Base-by-base conservation (phyloP, 2,113 vertebrate species). In the Galemys pyrenaicus region DNA sequence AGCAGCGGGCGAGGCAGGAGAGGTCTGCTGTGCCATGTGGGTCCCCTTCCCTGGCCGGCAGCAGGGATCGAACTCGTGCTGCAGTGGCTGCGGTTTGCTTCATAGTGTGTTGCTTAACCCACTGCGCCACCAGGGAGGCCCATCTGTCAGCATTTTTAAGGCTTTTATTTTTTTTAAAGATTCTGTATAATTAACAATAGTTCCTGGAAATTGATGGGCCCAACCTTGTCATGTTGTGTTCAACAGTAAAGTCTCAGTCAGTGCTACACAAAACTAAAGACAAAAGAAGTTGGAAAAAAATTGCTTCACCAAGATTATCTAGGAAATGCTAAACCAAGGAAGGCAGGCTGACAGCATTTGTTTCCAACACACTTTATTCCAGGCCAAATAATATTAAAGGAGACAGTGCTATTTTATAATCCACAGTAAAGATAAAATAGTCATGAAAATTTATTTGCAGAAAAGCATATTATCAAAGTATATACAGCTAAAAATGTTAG, bases 401-500 rank as follows among this genome's bases (percentile, higher is more conserved):
- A 89, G 80, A 96, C 84, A 91, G 60, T 51, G 30, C 74, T 87
- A 70, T 87, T 94, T 96, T 90, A 93, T 11, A 93, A 75, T 90
- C 54, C 60, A 67, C 75, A 24, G 65, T 71, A 80, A 87, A 49
- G 80, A 94, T 84, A 84, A 58, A 94, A 85, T 35, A 82, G 93
- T 87, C 75, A 78, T 94, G 92, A 95, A 96, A 97, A 93, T 93
- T 97, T 90, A 95, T 97, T 91, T 95, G 70, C 89, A 60, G 60
- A 95, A 96, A 92, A 92, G 74, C 83, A 92, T 41, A 87, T 64
- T 60, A 94, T 91, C 94, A 96, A 95, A 93, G 95, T 96, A 89
- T 80, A 96, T 95, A 94, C 96, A 89, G 90, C 92, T 87, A 89
- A 94, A 95, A 84, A 64, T 78, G 37, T n/a, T 93, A 35, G 80